Percentiles rank a stretch among this genome's conserved stretches.
Evolutionary conservation across 2,113 vertebrate species (phyloP).

Genomic region (Triplophysa rosa): DNA sequence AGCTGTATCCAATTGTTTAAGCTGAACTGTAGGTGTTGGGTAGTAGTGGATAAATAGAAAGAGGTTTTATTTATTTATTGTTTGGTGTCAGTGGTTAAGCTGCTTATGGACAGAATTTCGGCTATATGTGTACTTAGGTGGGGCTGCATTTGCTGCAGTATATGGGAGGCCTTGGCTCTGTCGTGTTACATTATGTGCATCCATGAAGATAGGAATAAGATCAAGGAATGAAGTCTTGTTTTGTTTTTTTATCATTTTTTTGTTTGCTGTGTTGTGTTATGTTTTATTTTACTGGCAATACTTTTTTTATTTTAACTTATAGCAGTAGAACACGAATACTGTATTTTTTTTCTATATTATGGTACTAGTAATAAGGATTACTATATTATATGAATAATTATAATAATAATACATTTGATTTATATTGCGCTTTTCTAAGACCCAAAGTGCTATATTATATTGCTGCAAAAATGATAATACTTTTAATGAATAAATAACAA

Average conservation of each 20-base stretch:
- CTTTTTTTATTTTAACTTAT: no score
- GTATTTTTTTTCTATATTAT: no score
- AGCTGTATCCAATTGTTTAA: slow-evolving; percentile 25
- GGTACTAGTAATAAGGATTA: no score
- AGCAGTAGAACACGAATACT: no score
- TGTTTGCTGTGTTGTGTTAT: no score
- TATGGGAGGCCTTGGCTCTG: background rate
- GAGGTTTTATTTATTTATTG: background rate
- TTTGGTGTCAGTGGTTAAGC: slow-evolving; percentile 15
- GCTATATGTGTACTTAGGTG: background rate
- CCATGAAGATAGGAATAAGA: no score
- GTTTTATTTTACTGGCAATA: no score
- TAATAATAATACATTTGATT: no score
- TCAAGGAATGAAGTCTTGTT: no score
- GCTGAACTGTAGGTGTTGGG: slow-evolving; percentile 26
- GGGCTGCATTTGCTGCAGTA: background rate
- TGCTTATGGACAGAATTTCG: slow-evolving; percentile 4
- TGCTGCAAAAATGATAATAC: background rate
- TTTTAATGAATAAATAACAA: background rate
- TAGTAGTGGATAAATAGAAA: slow-evolving; percentile 16
- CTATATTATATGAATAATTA: no score
- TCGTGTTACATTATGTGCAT: background rate
- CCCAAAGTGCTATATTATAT: background rate
- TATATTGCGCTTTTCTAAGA: no score
- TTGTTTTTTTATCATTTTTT: no score